These are phyloP conservation scores for Ailuropoda melanoleuca DNA, from an alignment of 2,113 vertebrate species.

Conservation along the genomic window DNA sequence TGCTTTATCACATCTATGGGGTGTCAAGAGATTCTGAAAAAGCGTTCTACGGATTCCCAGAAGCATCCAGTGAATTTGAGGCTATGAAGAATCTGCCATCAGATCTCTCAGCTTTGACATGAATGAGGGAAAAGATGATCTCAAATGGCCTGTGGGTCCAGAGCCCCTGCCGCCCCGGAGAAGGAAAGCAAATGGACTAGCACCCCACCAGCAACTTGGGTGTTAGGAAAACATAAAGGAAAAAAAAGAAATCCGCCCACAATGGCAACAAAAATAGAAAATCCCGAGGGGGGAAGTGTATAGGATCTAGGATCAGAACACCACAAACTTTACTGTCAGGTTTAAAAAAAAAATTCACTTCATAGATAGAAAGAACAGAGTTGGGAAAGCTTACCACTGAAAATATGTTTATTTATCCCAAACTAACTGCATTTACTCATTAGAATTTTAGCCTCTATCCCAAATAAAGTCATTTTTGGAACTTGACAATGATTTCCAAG, in stretches of 20 bases:
- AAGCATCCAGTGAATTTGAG: neutral
- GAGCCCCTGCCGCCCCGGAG: neutral
- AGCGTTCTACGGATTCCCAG: neutral
- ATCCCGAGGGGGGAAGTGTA: neutral
- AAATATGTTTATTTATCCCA: neutral
- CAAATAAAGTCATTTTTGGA: conserved; percentile 15
- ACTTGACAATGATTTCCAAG: conserved; percentile 19
- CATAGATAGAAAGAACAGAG: neutral
- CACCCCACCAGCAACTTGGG: neutral
- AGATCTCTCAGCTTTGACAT: neutral
- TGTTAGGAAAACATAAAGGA: neutral
- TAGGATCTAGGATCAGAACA: neutral
- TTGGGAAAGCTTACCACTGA: neutral
- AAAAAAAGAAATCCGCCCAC: neutral
- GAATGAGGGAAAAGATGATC: neutral
- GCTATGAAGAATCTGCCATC: neutral
- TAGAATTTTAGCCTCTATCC: neutral
- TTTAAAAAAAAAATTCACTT: neutral
- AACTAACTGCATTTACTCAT: neutral
- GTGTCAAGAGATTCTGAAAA: neutral
- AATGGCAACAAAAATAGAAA: neutral
- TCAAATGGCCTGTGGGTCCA: too few relatives aligned
- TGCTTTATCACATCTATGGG: neutral
- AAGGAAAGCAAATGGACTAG: neutral
- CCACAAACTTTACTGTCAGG: neutral